phyloP scores from a whole-genome alignment of 2,113 vertebrate species.

The Lagopus leucura region DNA sequence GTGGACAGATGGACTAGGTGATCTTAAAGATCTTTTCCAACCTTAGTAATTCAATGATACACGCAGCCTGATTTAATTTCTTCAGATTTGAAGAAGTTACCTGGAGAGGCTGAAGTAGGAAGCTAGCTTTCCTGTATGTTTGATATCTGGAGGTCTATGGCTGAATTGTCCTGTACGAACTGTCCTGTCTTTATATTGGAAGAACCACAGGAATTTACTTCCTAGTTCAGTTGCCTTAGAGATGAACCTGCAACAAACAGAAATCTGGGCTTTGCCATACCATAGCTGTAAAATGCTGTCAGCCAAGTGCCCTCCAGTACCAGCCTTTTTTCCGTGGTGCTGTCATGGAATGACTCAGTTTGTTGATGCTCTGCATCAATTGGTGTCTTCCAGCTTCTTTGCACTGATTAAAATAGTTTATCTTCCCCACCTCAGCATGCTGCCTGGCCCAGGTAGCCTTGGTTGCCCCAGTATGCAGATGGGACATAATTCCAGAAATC shows the following conservation, averaged over 20 bases:
- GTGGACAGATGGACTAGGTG: too few relatives aligned
- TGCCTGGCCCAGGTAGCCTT: too few relatives aligned
- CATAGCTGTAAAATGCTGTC: not conserved
- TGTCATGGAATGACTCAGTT: not conserved
- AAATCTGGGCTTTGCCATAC: not conserved
- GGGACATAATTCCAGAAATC: not conserved
- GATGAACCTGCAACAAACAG: not conserved
- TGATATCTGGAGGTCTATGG: not conserved
- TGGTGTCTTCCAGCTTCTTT: not conserved
- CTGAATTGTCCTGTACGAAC: not conserved
- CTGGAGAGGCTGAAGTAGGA: fast-evolving
- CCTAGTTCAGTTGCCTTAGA: not conserved
- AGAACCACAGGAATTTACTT: not conserved
- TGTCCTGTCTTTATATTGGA: fast-evolving
- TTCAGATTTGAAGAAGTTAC: not conserved
- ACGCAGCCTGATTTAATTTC: not conserved
- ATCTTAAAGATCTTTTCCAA: too few relatives aligned
- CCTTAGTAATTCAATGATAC: too few relatives aligned
- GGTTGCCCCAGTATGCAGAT: not conserved
- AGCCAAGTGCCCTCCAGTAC: not conserved
- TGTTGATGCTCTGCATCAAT: not conserved
- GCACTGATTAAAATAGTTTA: not conserved
- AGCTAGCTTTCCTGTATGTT: not conserved
- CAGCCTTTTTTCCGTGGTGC: fast-evolving
- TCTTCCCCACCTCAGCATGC: not conserved